Percentiles rank a stretch among this genome's conserved stretches.
These are phyloP conservation scores for Pristionchus exspectatus DNA, from an alignment of 2,888 invertebrate genomes.

Conservation along the genomic window DNA sequence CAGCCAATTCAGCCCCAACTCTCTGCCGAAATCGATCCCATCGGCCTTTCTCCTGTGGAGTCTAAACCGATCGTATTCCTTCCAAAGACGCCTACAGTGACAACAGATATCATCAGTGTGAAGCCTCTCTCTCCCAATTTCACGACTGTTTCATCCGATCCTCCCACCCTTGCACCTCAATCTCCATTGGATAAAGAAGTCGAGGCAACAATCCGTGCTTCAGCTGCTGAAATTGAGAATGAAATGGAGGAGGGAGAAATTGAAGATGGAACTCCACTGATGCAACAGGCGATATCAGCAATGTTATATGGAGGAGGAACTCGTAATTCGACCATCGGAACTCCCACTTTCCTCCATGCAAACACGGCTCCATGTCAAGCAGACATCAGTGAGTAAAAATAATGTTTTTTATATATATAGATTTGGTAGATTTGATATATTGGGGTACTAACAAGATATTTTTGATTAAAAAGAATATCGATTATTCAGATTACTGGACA, in stretches of 20 bases:
- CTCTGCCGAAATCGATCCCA: not conserved
- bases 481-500: not conserved
- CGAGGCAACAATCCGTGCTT: not conserved
- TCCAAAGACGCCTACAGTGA: too few species aligned
- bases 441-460: too few species aligned
- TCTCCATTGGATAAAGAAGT: not conserved
- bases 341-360: not conserved
- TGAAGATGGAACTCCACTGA: not conserved
- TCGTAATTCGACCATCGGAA: not conserved
- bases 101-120: not conserved
- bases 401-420: too few species aligned
- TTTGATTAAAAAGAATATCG: too few species aligned
- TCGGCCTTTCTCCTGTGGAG: not conserved
- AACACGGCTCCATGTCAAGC: not conserved
- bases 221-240: not conserved
- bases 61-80: too few species aligned
- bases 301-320: not conserved
- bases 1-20: not conserved
- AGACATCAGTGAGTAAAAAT: not conserved
- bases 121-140: not conserved
- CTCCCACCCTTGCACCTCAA: not conserved
- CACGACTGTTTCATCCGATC: not conserved
- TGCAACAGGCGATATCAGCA: not conserved
- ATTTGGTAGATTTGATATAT: too few species aligned
- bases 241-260: not conserved